Base-by-base conservation (phyloP, 1,140 invertebrate species). In the Littorina saxatilis region DNA sequence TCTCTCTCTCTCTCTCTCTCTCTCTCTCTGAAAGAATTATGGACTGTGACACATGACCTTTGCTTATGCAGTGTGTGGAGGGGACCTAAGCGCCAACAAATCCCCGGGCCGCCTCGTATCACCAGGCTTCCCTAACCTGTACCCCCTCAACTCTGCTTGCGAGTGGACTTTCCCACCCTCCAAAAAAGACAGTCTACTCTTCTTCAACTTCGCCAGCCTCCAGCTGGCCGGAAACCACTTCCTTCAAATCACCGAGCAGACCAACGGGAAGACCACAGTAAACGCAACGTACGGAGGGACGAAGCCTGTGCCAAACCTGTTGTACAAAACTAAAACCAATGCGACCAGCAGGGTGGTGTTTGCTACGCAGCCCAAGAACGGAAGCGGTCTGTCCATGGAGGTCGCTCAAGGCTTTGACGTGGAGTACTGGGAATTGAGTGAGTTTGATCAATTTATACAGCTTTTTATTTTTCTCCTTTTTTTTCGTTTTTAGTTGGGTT, bases 51-150 rank as follows among this genome's bases (percentile, higher is more conserved):
- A n/a, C n/a, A n/a, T n/a, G n/a, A n/a, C n/a, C 7, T 47, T 23
- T 7, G 4, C 7, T 23, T 61, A 4, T 17, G 1, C 70, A 73
- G 70, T 13, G 23, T 73, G 70, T 29, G 70, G 70, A 1, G 70
- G 70, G 27, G 2, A n/a, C 40, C 13, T 9, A 9, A 43, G 13
- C 40, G 13, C 23, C 23, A 39, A 50, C 20, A n/a, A n/a, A n/a
- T n/a, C n/a, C n/a, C n/a, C n/a, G n/a, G 70, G 70, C 17, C 70
- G 50, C 43, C 20, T 73, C 7, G 17, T 23, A 11, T 50, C 39
- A 17, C 70, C 70, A 9, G 70, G 23, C 39, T 73, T 73, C 29
- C 70, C 70, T 43, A 73, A 73, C 70, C 70, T 27, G 40, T 73
- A 73, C 70, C 70, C 70, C 39, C 70, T 73, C 70, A 50, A 73